A percentile compares a stretch with the other conserved stretches of the same genome.
phyloP scores from a whole-genome alignment of 1,140 invertebrate genomes.

The Ceratina australensis region DNA sequence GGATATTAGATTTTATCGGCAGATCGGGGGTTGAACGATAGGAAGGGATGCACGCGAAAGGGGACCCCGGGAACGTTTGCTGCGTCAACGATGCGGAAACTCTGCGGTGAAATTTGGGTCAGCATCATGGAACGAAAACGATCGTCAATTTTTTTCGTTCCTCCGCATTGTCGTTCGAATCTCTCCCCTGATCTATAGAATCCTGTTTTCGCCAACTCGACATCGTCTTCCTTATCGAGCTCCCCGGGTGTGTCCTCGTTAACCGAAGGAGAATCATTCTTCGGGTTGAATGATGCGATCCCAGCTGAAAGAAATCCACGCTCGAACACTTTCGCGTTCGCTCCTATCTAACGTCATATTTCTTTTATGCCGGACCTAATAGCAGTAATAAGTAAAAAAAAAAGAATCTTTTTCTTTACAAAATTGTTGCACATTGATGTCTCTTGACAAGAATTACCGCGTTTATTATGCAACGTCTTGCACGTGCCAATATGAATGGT shows the following conservation, averaged over 20 bases:
- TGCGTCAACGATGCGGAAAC: slow-evolving; percentile 64
- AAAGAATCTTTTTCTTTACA: too few species aligned
- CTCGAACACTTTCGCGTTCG: slow-evolving; percentile 7
- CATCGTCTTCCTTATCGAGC: slow-evolving; percentile 54
- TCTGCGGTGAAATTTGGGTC: slow-evolving; percentile 62
- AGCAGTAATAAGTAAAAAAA: too few species aligned
- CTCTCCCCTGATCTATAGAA: slow-evolving; percentile 30
- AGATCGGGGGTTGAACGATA: slow-evolving; percentile 7
- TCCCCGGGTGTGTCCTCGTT: slow-evolving; percentile 42
- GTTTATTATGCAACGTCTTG: too few species aligned
- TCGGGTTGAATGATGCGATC: slow-evolving; percentile 44
- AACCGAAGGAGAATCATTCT: slow-evolving; percentile 43
- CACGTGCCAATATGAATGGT: too few species aligned
- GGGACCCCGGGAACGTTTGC: slow-evolving; percentile 36
- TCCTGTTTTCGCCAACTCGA: slow-evolving; percentile 55
- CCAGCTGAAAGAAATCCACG: slow-evolving; percentile 1
- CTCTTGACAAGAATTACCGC: too few species aligned
- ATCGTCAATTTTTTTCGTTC: slow-evolving; percentile 59
- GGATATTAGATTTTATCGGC: slow-evolving; percentile 54
- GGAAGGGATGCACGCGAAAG: slow-evolving; percentile 28
- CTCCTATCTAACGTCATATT: slow-evolving; percentile 9
- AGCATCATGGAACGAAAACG: slow-evolving; percentile 59
- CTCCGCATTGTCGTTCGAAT: slow-evolving; percentile 28
- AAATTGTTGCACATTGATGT: too few species aligned
- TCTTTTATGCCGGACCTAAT: not conserved